Conservation (phyloP, 2,888 invertebrate species). For the Melieria omissa region DNA sequence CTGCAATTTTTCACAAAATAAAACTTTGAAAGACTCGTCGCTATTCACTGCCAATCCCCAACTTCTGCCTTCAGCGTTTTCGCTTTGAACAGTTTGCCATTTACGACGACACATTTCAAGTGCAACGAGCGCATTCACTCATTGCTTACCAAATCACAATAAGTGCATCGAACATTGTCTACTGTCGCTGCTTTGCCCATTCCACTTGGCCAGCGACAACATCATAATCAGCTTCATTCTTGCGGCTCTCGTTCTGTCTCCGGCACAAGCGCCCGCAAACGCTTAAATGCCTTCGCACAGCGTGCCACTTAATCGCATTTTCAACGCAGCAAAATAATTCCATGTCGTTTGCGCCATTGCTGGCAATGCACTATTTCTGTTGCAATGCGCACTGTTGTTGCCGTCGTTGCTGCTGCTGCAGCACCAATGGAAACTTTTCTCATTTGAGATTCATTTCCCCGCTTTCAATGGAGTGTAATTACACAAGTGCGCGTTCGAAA, state of each 20-base stretch:
- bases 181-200: no score
- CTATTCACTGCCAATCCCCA: no score
- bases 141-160: no score
- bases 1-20: no score
- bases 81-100: no score
- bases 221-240: background rate
- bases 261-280: background rate
- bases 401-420: background rate
- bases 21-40: no score
- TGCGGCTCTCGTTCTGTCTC: background rate
- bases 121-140: no score
- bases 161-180: no score
- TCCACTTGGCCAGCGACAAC: background rate
- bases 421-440: conserved; percentile 10
- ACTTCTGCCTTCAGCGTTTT: no score
- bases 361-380: background rate
- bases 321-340: background rate
- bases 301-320: background rate
- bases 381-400: background rate
- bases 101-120: no score
- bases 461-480: no score
- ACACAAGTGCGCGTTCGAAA: no score
- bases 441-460: conserved; percentile 17
- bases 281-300: background rate
- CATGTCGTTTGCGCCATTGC: background rate